These are phyloP conservation scores for Philereme transversata DNA, from an alignment of 2,888 invertebrate species.

Conservation along the genomic window DNA sequence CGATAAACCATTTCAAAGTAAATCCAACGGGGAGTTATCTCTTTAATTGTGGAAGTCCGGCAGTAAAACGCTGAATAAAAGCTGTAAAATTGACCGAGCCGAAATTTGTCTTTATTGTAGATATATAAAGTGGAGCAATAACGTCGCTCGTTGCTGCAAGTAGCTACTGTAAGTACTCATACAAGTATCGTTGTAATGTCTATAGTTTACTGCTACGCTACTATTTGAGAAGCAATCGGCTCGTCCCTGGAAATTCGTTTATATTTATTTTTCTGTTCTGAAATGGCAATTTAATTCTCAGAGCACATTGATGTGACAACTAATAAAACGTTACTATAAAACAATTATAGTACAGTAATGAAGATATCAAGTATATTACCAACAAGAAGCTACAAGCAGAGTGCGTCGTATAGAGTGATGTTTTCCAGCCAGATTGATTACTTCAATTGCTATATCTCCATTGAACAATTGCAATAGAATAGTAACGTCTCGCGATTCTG, in stretches of 20 bases:
- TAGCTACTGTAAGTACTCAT: constrained; percentile 2
- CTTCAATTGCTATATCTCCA: too few relatives aligned
- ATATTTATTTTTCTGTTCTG: constrained; percentile 1
- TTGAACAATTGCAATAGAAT: too few relatives aligned
- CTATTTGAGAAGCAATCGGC: constrained; percentile 8
- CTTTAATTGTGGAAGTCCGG: constrained; percentile 1
- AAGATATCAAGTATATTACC: too few relatives aligned
- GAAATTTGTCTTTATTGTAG: constrained; percentile 8
- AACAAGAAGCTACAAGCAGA: too few relatives aligned
- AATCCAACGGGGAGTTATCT: neutral
- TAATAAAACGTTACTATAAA: too few relatives aligned
- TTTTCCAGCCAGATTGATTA: too few relatives aligned
- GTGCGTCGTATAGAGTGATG: too few relatives aligned
- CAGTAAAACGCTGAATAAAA: constrained; percentile 9
- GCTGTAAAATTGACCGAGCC: constrained; percentile 7
- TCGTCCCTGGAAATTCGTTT: neutral
- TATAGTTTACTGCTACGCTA: constrained; percentile 4
- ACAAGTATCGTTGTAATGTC: constrained; percentile 6
- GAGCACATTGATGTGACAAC: neutral
- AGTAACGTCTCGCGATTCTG: too few relatives aligned
- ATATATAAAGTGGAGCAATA: constrained; percentile 7
- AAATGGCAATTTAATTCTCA: neutral
- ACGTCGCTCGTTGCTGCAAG: neutral
- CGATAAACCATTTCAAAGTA: too few relatives aligned
- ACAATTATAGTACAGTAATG: too few relatives aligned